A percentile compares a stretch with the other conserved stretches of the same genome.
Evolutionary conservation across 2,888 invertebrate genomes (phyloP).

Genomic region (Cheilosia grossa): DNA sequence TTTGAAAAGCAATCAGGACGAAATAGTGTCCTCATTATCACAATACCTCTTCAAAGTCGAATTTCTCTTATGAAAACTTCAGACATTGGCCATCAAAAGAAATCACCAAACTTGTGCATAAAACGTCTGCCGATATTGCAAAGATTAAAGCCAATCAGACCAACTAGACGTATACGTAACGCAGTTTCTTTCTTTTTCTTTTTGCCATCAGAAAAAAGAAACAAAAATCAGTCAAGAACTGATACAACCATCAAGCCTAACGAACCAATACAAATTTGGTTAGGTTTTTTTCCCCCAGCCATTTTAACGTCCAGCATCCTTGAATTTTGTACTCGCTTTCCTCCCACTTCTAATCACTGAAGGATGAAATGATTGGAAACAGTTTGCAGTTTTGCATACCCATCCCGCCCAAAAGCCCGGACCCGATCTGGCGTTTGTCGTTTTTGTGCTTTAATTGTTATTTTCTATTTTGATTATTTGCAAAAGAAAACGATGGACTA

Average conservation of each 20-base stretch:
- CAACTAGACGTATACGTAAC: slow-evolving; percentile 10
- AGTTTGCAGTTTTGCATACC: slow-evolving; percentile 65
- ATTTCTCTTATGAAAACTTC: not conserved
- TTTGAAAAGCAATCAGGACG: no score
- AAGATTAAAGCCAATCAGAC: slow-evolving; percentile 37
- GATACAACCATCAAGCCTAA: slow-evolving; percentile 67
- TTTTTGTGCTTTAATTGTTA: slow-evolving; percentile 73
- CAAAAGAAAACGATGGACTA: slow-evolving; percentile 65
- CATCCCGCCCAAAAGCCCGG: not conserved
- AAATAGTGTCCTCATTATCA: no score
- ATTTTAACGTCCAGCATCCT: slow-evolving; percentile 49
- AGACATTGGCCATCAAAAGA: not conserved
- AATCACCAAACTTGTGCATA: not conserved
- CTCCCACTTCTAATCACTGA: slow-evolving; percentile 67
- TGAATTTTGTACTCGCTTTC: slow-evolving; percentile 34
- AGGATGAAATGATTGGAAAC: slow-evolving; percentile 73
- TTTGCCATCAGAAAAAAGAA: not conserved
- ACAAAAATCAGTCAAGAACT: slow-evolving; percentile 46
- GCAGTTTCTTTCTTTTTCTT: not conserved
- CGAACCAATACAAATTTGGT: slow-evolving; percentile 66
- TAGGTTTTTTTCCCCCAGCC: slow-evolving; percentile 7
- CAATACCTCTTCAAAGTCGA: no score
- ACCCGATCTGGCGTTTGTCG: slow-evolving; percentile 16
- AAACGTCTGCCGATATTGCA: not conserved
- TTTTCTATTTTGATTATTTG: slow-evolving; percentile 75